These are phyloP conservation scores for Candoia aspera DNA, from an alignment of 2,113 vertebrate species.

Conservation along the genomic window DNA sequence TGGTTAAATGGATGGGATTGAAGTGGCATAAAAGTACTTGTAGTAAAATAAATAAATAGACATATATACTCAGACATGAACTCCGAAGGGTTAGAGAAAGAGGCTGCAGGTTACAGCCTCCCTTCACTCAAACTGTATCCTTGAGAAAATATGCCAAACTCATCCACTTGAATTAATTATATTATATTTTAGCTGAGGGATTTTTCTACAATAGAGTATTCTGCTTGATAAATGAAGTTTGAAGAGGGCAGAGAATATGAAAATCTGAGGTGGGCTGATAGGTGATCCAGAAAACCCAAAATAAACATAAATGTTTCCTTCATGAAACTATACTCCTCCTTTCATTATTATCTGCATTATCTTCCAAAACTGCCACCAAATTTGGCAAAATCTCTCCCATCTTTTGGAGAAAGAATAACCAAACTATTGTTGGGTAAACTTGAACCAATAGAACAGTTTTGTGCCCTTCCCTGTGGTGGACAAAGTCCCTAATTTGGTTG, in stretches of 20 bases:
- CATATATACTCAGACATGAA: background rate
- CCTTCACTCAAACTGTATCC: background rate
- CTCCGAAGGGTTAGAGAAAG: background rate
- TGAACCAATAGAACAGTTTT: background rate
- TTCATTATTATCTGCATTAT: background rate
- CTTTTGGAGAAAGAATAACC: background rate
- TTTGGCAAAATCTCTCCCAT: background rate
- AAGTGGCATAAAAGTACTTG: background rate
- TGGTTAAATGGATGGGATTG: background rate
- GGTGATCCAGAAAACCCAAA: background rate
- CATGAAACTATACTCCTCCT: background rate
- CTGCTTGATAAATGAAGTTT: background rate
- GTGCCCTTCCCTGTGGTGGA: background rate
- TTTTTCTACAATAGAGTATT: background rate
- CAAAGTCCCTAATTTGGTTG: background rate
- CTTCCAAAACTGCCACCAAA: background rate
- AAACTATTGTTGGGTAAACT: background rate
- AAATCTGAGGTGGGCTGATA: background rate
- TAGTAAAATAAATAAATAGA: background rate
- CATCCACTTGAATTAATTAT: background rate
- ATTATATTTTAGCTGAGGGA: background rate
- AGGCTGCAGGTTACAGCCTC: background rate
- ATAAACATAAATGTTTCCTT: background rate
- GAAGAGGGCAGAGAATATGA: background rate
- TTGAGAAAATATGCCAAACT: background rate